Evolutionary conservation across 2,113 vertebrate species (phyloP).

Genomic region (Actinemys pallida): DNA sequence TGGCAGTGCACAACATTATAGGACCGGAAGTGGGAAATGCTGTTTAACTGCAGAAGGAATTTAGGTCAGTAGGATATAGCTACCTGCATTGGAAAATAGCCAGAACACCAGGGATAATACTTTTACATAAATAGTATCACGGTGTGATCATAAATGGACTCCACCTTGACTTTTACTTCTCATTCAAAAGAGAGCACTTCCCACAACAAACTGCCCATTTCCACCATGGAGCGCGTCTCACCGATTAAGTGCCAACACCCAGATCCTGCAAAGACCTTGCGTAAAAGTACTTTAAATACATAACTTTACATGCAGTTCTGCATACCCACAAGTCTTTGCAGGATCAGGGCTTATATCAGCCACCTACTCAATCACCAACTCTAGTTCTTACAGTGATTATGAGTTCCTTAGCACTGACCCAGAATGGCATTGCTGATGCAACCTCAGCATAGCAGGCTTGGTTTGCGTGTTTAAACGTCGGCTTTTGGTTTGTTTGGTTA

Average conservation of each 20-base stretch:
- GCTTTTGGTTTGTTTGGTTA: fast-evolving
- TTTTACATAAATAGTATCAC: background rate
- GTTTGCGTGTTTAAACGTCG: fast-evolving
- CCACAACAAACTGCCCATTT: background rate
- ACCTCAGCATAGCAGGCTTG: fast-evolving
- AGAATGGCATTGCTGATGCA: background rate
- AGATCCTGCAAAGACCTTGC: background rate
- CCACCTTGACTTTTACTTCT: background rate
- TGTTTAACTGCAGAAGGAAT: background rate
- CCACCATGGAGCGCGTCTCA: background rate
- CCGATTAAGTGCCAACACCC: background rate
- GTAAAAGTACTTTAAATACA: background rate
- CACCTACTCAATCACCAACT: background rate
- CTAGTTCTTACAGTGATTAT: background rate
- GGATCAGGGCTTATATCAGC: background rate
- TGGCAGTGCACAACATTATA: fast-evolving
- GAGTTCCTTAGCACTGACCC: background rate
- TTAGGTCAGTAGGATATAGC: background rate
- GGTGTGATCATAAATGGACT: background rate
- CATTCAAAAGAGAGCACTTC: fast-evolving
- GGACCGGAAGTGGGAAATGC: background rate
- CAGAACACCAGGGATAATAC: background rate
- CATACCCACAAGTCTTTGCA: background rate
- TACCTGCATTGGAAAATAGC: too few relatives aligned
- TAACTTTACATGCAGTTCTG: background rate